phyloP scores from a whole-genome alignment of 2,888 invertebrate genomes.

The Bibio marci region DNA sequence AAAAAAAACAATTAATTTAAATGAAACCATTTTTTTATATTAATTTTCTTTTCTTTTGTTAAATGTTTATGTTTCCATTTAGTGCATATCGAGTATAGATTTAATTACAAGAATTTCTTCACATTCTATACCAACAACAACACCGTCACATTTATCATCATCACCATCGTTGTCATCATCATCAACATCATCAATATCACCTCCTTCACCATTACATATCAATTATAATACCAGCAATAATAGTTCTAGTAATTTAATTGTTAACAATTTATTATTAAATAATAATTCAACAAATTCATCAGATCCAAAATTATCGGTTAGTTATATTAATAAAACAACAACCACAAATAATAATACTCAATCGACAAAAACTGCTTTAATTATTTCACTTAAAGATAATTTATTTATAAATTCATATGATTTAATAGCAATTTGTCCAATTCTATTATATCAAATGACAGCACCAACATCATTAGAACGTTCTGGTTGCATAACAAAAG shows the following conservation, averaged over 20 bases:
- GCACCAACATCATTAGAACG: slow-evolving; percentile 35
- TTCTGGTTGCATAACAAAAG: slow-evolving; percentile 37
- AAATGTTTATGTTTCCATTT: no score
- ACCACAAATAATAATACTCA: background rate
- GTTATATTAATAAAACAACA: background rate
- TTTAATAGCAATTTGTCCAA: slow-evolving; percentile 43
- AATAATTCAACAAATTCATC: no score
- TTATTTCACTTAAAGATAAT: slow-evolving; percentile 3
- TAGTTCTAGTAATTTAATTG: background rate
- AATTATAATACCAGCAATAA: background rate
- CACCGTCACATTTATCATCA: background rate
- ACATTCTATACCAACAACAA: slow-evolving; percentile 5
- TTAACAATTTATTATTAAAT: no score
- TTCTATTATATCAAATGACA: slow-evolving; percentile 46
- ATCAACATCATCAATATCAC: slow-evolving; percentile 4
- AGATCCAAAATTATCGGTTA: no score
- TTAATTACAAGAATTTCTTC: slow-evolving; percentile 18
- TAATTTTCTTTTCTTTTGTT: no score
- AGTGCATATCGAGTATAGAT: slow-evolving; percentile 34
- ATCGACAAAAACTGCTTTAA: slow-evolving; percentile 1
- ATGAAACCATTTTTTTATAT: no score
- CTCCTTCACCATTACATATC: no score
- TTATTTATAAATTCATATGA: slow-evolving; percentile 10
- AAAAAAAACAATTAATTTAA: no score
- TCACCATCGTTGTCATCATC: background rate